These are phyloP conservation scores for Natrix natrix DNA, from an alignment of 2,797 vertebrate species.

Conservation along the genomic window DNA sequence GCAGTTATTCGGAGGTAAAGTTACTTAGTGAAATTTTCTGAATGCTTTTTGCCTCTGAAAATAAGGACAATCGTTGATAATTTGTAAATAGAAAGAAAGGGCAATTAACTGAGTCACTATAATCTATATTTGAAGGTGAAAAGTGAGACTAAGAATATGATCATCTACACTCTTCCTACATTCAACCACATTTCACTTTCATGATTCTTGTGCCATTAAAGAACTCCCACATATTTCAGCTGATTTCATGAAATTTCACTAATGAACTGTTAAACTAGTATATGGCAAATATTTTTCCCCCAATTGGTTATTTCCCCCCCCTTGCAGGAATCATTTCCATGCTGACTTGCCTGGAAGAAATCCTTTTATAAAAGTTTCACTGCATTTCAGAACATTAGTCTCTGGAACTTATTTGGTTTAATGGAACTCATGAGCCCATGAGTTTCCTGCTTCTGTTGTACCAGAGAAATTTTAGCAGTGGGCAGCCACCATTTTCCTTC, in stretches of 20 bases:
- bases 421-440: neutral
- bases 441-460: neutral
- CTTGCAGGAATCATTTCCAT: neutral
- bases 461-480: neutral
- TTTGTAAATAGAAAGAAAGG: conserved; percentile 23
- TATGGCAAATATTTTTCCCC: neutral
- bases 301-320: neutral
- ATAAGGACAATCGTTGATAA: conserved; percentile 18
- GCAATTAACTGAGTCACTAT: conserved; percentile 20
- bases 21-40: conserved; percentile 19
- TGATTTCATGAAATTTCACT: neutral
- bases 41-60: conserved; percentile 13
- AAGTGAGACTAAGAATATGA: conserved; percentile 24
- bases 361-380: neutral
- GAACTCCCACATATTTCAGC: conserved; percentile 23
- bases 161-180: conserved; percentile 25
- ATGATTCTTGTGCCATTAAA: conserved; percentile 10
- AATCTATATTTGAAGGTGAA: conserved; percentile 30
- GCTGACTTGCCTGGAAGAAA: neutral
- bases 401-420: neutral
- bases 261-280: neutral
- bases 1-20: conserved; percentile 10
- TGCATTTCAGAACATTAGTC: neutral
- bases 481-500: neutral
- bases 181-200: neutral